Evolutionary conservation across 2,113 vertebrate genomes (phyloP), one percentile per base, ranked within the genome.

Genomic region (Dicerorhinus sumatrensis): DNA sequence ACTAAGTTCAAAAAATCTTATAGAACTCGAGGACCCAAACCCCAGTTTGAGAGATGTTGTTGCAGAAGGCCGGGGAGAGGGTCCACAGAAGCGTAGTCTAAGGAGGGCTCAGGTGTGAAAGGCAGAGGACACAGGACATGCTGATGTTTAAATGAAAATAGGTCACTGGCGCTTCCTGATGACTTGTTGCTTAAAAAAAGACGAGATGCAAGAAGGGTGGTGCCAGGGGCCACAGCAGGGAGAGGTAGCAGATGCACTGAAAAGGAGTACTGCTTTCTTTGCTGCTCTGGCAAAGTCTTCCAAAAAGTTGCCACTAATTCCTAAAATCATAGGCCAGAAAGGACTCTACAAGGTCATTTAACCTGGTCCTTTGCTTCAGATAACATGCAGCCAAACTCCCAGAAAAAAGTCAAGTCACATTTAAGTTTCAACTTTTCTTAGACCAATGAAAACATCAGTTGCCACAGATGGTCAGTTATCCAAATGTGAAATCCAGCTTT

Each of bases 401-500:
- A 73, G 23, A 13, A 20, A 56, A 21, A 48, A 8, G 18, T 20
- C 25, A 67, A 67, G 36, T 58, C 23, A 95, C 17, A 77, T 36
- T 48, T 67, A 94, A 56, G 31, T 39, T 48, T 60, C 62, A 91
- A 70, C 36, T 39, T 69, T 77, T 60, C 33, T 84, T 84, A 13
- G 48, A 33, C 51, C 31, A 69, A 84, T 60, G 18, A 76, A 76
- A 76, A 56, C 42, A 65, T 21, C 36, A 46, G 42, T 8, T 77
- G 48, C 77, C 72, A 91, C 48, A 54, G 77, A 65, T 16, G 73
- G 36, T 63, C 73, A 69, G 62, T 31, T 91, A 58, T 51, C 60
- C 51, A 85, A 69, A 67, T 16, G 80, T 63, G 51, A 95, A 85
- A 91, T 77, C 70, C 70, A 85, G 85, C 86, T 70, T 95, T 90